phyloP scores from a whole-genome alignment of 2,113 vertebrate species.

The Sylvietta virens region DNA sequence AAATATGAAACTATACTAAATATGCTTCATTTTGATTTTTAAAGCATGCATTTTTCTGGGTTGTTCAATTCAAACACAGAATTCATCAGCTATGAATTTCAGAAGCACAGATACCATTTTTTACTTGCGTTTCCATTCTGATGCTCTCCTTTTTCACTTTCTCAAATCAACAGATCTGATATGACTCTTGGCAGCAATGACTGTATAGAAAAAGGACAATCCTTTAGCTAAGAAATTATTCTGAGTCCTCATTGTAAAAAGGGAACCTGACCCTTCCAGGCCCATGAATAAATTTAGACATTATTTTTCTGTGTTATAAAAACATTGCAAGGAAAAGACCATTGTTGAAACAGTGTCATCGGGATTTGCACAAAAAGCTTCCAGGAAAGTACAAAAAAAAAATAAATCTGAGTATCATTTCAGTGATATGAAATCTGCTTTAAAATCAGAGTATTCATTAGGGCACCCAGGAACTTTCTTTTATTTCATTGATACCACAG shows the following conservation, averaged over 20 bases:
- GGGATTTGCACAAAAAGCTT: not conserved
- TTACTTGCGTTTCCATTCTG: not conserved
- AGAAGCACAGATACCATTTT: not conserved
- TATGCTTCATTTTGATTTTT: not conserved
- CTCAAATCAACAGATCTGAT: not conserved
- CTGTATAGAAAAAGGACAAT: not conserved
- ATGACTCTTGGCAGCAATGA: not conserved
- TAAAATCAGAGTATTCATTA: not conserved
- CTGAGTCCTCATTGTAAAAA: not conserved
- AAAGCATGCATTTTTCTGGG: not conserved
- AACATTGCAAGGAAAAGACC: not conserved
- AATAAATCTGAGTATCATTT: not conserved
- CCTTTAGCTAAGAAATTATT: not conserved
- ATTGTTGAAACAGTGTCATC: not conserved
- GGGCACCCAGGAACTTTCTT: not conserved
- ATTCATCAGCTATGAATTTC: not conserved
- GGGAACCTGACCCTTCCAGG: not conserved
- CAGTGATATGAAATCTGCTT: not conserved
- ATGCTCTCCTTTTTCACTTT: not conserved
- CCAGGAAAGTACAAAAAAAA: not conserved
- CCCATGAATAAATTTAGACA: not conserved
- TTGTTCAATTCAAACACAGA: not conserved
- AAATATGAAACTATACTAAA: not conserved
- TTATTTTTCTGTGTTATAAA: not conserved
- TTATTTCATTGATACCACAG: not conserved